Evolutionary conservation across 2,888 invertebrate genomes (phyloP).

Genomic region (Drosophila prolongata): DNA sequence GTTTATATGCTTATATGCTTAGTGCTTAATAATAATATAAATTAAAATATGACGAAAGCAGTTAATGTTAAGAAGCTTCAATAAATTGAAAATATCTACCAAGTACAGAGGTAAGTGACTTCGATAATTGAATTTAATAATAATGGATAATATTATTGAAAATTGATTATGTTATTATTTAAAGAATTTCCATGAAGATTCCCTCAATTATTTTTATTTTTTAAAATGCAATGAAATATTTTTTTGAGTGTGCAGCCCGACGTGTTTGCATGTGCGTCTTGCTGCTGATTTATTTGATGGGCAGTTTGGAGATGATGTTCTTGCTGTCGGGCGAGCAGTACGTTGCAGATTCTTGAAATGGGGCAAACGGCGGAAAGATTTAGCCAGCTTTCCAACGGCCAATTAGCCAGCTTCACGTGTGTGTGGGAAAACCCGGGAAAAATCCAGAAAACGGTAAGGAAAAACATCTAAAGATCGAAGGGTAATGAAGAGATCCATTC

Average conservation of each 20-base stretch:
- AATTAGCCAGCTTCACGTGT: conserved; percentile 27
- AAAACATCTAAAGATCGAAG: conserved; percentile 4
- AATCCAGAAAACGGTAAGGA: not conserved
- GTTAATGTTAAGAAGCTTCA: too few relatives aligned
- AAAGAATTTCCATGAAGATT: too few relatives aligned
- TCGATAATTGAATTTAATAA: too few relatives aligned
- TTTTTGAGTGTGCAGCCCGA: conserved; percentile 39
- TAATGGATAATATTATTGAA: too few relatives aligned
- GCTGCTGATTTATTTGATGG: conserved; percentile 74
- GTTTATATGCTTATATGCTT: too few relatives aligned
- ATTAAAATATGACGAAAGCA: too few relatives aligned
- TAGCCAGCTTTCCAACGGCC: conserved; percentile 17
- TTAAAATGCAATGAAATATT: too few relatives aligned
- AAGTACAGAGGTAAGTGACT: too few relatives aligned
- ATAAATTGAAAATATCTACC: too few relatives aligned
- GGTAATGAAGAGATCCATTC: conserved; percentile 33
- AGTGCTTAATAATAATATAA: too few relatives aligned
- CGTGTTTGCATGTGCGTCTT: conserved; percentile 75
- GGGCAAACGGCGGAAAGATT: conserved; percentile 25
- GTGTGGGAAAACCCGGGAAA: conserved; percentile 26
- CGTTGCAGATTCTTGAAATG: conserved; percentile 40
- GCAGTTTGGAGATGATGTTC: conserved; percentile 38
- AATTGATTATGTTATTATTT: too few relatives aligned
- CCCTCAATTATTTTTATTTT: too few relatives aligned
- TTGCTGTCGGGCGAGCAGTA: conserved; percentile 28